Evolutionary conservation across 2,797 vertebrate genomes (phyloP).

Genomic region (Protonibea diacanthus): DNA sequence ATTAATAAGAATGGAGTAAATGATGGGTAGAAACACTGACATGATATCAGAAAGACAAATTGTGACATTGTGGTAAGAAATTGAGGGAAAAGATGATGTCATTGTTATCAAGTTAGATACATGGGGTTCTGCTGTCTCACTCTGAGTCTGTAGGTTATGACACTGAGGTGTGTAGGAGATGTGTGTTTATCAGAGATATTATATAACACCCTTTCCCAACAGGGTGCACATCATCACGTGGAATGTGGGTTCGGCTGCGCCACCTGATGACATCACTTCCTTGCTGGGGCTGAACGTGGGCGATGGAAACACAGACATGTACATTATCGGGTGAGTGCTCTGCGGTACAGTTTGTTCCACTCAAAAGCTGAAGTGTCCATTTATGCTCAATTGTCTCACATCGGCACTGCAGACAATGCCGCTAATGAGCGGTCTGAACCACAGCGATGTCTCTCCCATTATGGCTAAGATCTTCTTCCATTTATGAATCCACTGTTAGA

Average conservation of each 20-base stretch:
- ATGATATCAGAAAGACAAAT: neutral
- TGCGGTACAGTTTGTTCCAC: constrained; percentile 1
- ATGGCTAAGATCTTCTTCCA: neutral
- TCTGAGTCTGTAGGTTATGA: constrained; percentile 3
- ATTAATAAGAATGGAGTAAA: neutral
- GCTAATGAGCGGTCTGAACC: constrained; percentile 44
- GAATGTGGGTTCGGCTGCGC: constrained; percentile 96
- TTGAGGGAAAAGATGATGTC: neutral
- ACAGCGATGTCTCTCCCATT: neutral
- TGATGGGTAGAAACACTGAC: neutral
- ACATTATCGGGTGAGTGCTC: constrained; percentile 94
- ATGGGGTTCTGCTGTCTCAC: constrained; percentile 1
- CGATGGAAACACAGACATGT: constrained; percentile 93
- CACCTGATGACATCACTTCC: constrained; percentile 93
- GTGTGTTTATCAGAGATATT: constrained; percentile 33
- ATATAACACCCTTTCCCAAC: constrained; percentile 57
- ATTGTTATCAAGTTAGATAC: neutral
- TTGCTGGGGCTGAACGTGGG: constrained; percentile 92
- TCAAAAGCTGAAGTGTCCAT: constrained; percentile 10
- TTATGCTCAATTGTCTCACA: constrained; percentile 15
- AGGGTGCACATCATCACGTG: constrained; percentile 96
- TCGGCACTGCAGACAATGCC: constrained; percentile 13
- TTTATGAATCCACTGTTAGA: constrained; percentile 33
- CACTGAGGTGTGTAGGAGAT: constrained; percentile 21
- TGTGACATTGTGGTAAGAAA: neutral